Conservation (phyloP, 2,113 vertebrate genomes). For the Catharus bicknelli region DNA sequence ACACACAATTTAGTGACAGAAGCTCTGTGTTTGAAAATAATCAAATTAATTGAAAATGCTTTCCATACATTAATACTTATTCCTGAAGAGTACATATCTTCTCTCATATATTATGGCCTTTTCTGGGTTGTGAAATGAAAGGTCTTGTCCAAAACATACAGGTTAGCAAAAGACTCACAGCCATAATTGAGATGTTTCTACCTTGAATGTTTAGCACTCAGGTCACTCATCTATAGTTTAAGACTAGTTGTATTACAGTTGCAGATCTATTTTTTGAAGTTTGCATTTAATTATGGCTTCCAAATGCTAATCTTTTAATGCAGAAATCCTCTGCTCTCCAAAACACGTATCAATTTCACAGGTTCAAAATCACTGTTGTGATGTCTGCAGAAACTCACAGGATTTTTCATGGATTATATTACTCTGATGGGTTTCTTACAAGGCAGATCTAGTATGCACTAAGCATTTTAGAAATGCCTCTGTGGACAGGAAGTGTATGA, state of each 20-base stretch:
- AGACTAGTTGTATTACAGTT: neutral
- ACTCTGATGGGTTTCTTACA: neutral
- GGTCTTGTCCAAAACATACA: neutral
- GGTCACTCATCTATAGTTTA: neutral
- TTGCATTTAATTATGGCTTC: neutral
- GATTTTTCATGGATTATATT: neutral
- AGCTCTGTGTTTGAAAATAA: neutral
- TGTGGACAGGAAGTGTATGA: neutral
- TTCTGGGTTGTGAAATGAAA: neutral
- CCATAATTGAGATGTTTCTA: neutral
- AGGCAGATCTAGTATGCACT: neutral
- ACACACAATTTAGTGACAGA: neutral
- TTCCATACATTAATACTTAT: neutral
- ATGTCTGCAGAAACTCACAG: neutral
- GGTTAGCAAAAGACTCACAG: neutral
- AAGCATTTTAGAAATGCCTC: neutral
- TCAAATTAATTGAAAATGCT: neutral
- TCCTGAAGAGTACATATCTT: neutral
- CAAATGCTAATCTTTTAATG: neutral
- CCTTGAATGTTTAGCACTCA: neutral
- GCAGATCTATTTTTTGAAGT: neutral
- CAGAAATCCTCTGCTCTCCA: neutral
- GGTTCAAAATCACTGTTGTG: neutral
- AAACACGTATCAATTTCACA: rapidly evolving
- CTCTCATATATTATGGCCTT: neutral